Percentiles rank a stretch among this genome's conserved stretches.
Conservation (phyloP, 2,113 vertebrate genomes). For the Halcyon malimbica region DNA sequence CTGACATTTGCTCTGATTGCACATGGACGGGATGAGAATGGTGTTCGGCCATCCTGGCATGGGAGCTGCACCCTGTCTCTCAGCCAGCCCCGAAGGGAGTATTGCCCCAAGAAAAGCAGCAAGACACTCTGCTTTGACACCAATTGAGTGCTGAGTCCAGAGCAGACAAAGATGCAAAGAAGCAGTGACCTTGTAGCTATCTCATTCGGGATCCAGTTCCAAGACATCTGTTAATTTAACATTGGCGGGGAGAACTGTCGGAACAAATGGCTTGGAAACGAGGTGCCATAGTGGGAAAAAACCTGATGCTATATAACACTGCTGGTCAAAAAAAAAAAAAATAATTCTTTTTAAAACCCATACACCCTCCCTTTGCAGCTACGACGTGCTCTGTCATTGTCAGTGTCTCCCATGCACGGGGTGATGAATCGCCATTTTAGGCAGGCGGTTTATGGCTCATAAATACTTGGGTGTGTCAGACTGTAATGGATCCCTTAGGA, state of each 20-base stretch:
- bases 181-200: background rate
- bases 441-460: slow-evolving; percentile 61
- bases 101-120: background rate
- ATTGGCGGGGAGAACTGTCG: background rate
- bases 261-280: slow-evolving; percentile 9
- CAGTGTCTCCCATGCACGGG: background rate
- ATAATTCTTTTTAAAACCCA: background rate
- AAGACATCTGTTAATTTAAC: slow-evolving; percentile 40
- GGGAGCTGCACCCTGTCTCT: background rate
- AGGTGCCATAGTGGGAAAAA: background rate
- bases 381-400: slow-evolving; percentile 38
- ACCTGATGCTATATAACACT: background rate
- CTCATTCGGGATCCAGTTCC: background rate
- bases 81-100: background rate
- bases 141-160: background rate
- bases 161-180: background rate
- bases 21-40: background rate
- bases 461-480: slow-evolving; percentile 73
- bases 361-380: background rate
- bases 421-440: slow-evolving; percentile 67
- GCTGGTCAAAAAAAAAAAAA: background rate
- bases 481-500: slow-evolving; percentile 67
- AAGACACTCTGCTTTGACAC: background rate
- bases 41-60: fast-evolving
- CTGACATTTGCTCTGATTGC: background rate